Base-by-base conservation (phyloP, 2,113 vertebrate species). In the Coregonus clupeaformis region DNA sequence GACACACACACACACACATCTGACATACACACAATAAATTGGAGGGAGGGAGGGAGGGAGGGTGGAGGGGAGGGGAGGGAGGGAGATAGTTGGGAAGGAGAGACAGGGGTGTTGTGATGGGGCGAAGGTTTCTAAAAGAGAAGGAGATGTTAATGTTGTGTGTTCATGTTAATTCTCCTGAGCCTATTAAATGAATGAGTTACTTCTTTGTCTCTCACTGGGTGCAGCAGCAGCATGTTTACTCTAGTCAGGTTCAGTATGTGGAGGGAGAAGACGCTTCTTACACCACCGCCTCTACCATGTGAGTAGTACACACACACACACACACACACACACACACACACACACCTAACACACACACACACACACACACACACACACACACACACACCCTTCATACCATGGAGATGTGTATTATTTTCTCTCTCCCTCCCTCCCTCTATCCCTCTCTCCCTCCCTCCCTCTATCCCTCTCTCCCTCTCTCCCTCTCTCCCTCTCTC, bases 201-300 rank as follows among this genome's bases (percentile, higher is more conserved):
- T 68, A 27, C 47, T 30, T 18, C 7, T 70, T 36, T 24, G 3
- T 60, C 49, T 47, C 22, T 59, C 42, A 57, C 73, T 95, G 0
- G 94, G 94, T 95, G 70, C 93, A 95, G 88, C 91, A 95, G 88
- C 91, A 92, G 71, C 96, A 97, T 55, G 95, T 97, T 65, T 97
- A 97, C 81, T 86, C 95, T 81, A 95, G 94, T 88, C 96, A 96
- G 87, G 96, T 97, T 82, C 96, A 97, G 86, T 97, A 97, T 80
- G 96, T 97, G 88, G 96, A 97, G 80, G 95, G 93, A 63, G 92
- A 89, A 68, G 96, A 97, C 11, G 80, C 90, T 81, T 95, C 88
- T 91, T 97, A 97, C 87, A 92, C 95, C 1, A 94, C 94, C n/a
- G n/a, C n/a, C 81, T 95, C 94, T 69, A 96, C 96, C 86, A 97